Evolutionary conservation across 2,113 vertebrate species (phyloP).

Genomic region (Cephalopterus ornatus): DNA sequence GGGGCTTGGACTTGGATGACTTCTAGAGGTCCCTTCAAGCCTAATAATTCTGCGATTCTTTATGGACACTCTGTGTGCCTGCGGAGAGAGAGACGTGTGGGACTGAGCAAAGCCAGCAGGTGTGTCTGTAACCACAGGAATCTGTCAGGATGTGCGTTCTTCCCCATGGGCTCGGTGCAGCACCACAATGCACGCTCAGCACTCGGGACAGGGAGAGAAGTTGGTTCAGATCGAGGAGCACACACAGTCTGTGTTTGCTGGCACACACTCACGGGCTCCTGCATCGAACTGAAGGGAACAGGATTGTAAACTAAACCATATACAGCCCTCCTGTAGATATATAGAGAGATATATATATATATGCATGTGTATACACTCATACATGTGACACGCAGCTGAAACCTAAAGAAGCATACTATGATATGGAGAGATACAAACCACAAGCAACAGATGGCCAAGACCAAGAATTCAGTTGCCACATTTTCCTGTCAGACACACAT

Average conservation of each 20-base stretch:
- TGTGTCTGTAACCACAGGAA: neutral
- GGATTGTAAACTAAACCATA: neutral
- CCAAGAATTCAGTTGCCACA: neutral
- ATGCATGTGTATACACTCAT: accelerated
- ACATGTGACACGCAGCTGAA: neutral
- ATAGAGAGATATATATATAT: too few species aligned
- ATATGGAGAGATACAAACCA: neutral
- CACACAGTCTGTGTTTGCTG: neutral
- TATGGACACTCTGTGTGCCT: neutral
- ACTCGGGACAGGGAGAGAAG: neutral
- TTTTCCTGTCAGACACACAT: neutral
- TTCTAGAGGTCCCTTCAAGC: too few species aligned
- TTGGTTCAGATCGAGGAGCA: accelerated
- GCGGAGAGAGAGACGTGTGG: neutral
- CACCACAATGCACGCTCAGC: neutral
- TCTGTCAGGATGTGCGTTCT: neutral
- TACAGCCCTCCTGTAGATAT: neutral
- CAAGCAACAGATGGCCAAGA: constrained; percentile 12
- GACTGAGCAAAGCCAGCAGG: neutral
- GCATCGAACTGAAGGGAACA: neutral
- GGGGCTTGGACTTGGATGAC: neutral
- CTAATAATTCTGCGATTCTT: accelerated
- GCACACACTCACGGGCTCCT: neutral
- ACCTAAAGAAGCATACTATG: neutral
- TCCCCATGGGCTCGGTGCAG: neutral